Conservation (phyloP, 2,888 invertebrate species). For the Amitus sp. region DNA sequence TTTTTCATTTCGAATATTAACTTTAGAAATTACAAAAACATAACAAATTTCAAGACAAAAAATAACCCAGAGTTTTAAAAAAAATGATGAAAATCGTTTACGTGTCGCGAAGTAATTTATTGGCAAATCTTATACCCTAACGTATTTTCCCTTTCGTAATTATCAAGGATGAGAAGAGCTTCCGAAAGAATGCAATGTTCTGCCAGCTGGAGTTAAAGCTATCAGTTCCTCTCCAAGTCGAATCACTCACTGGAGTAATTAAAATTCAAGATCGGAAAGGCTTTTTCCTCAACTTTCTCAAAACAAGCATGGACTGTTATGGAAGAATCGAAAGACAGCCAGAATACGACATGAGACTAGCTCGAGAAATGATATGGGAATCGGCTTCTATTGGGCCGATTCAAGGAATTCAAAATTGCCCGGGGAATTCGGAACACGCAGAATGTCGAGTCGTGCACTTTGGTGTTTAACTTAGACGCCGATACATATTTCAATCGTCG, state of each 20-base stretch:
- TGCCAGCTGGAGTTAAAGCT: constrained; percentile 8
- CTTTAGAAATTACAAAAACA: too few species aligned
- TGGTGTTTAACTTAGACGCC: constrained; percentile 59
- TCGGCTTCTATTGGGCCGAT: constrained; percentile 15
- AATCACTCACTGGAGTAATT: neutral
- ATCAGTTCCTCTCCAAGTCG: neutral
- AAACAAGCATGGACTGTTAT: neutral
- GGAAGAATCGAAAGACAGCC: too few species aligned
- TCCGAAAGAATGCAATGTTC: constrained; percentile 44
- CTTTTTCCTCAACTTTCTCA: neutral
- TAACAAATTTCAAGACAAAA: too few species aligned
- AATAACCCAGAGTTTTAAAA: too few species aligned
- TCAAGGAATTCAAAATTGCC: constrained; percentile 34
- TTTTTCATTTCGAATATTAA: too few species aligned
- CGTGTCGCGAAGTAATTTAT: constrained; percentile 20
- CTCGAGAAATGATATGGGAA: constrained; percentile 14
- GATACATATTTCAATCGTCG: constrained; percentile 63
- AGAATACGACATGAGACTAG: neutral
- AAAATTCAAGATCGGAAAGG: neutral
- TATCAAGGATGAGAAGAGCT: constrained; percentile 46
- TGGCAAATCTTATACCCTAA: neutral
- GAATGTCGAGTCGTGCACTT: constrained; percentile 47
- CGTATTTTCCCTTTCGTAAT: constrained; percentile 34
- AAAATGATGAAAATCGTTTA: too few species aligned
- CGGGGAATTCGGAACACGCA: constrained; percentile 50